A percentile compares a stretch with the other conserved stretches of the same genome.
Evolutionary conservation across 1,140 invertebrate species (phyloP).

Genomic region (Drosophila athabasca): DNA sequence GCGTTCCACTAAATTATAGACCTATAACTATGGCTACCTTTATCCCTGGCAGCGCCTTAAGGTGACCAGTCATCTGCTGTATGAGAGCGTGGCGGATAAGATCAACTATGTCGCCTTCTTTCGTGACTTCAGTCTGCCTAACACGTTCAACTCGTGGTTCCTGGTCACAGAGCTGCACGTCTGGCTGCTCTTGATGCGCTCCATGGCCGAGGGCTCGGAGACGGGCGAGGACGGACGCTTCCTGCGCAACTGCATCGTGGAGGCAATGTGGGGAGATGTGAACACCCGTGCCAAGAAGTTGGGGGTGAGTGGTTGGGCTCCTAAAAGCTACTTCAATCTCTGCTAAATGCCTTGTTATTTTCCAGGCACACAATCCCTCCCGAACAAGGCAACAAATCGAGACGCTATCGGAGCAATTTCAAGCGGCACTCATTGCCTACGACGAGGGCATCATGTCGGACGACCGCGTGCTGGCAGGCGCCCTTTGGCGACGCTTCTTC

Average conservation of each 20-base stretch:
- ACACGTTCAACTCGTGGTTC: constrained; percentile 94
- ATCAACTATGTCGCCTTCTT: constrained; percentile 87
- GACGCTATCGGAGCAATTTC: constrained; percentile 90
- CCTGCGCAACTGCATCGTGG: constrained; percentile 89
- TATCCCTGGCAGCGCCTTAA: constrained; percentile 85
- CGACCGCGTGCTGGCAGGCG: constrained; percentile 90
- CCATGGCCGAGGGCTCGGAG: constrained; percentile 89
- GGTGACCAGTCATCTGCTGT: constrained; percentile 86
- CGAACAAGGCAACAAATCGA: constrained; percentile 86
- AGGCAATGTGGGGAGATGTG: constrained; percentile 93
- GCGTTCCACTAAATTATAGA: no score
- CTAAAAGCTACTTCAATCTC: neutral
- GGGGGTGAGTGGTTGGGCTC: constrained; percentile 85
- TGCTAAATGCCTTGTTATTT: neutral
- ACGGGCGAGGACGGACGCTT: constrained; percentile 87
- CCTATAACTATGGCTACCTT: neutral
- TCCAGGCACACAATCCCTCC: constrained; percentile 85
- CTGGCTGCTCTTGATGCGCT: constrained; percentile 91
- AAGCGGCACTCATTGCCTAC: constrained; percentile 92
- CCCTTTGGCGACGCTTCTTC: constrained; percentile 93
- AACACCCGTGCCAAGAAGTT: constrained; percentile 88
- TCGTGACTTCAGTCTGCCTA: constrained; percentile 88
- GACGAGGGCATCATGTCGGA: constrained; percentile 92
- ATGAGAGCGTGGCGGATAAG: constrained; percentile 87
- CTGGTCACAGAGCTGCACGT: constrained; percentile 92